Evolutionary conservation across 2,113 vertebrate species (phyloP).

Genomic region (Mola mola): DNA sequence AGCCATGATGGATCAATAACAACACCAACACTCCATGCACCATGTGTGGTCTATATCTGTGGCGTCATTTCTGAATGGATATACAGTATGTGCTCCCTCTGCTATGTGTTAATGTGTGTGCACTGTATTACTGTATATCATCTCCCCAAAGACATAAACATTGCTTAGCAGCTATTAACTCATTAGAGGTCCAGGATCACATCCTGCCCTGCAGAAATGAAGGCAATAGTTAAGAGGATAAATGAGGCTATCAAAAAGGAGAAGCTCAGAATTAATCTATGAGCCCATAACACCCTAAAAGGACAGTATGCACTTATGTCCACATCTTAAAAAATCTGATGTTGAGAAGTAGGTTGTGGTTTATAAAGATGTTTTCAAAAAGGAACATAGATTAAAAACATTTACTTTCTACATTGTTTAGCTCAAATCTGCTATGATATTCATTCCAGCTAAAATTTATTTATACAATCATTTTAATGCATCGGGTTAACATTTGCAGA

Average conservation of each 20-base stretch:
- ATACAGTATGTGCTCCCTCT: constrained; percentile 4
- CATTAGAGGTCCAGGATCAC: constrained; percentile 55
- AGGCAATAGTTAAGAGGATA: constrained; percentile 31
- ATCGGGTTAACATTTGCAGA: no score
- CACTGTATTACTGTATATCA: constrained; percentile 14
- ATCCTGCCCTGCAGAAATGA: constrained; percentile 36
- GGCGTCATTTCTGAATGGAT: constrained; percentile 44
- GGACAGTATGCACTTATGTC: not conserved
- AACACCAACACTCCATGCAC: constrained; percentile 47
- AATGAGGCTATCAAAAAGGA: constrained; percentile 36
- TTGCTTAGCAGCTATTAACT: constrained; percentile 58
- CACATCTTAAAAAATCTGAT: not conserved
- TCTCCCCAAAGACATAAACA: constrained; percentile 46
- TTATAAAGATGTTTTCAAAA: not conserved
- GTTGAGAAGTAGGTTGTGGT: not conserved
- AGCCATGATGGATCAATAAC: constrained; percentile 55
- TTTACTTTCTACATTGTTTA: no score
- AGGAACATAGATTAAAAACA: no score
- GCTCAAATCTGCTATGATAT: no score
- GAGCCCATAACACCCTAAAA: constrained; percentile 23
- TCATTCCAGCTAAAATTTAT: no score
- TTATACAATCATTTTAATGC: no score
- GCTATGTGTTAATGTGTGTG: constrained; percentile 24
- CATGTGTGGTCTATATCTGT: constrained; percentile 35
- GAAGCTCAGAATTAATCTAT: constrained; percentile 25